A percentile compares a stretch with the other conserved stretches of the same genome.
These are phyloP conservation scores for Augiades crinisus DNA, from an alignment of 2,888 invertebrate genomes.

Conservation along the genomic window DNA sequence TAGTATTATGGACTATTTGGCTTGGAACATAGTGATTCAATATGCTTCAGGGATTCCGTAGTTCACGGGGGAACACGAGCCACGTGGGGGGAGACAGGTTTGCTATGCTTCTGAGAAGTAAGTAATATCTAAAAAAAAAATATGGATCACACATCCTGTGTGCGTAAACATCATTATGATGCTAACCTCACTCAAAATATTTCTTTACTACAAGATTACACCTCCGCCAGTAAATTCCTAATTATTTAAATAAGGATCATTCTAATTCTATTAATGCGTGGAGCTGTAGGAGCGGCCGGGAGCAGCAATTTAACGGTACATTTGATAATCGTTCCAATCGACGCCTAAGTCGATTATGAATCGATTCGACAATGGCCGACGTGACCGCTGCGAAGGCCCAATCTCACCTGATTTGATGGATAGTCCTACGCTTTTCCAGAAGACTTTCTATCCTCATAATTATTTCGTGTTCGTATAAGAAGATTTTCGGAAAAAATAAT, in stretches of 20 bases:
- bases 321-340: slow-evolving; percentile 37
- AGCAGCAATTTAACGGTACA: slow-evolving; percentile 41
- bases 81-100: too few species aligned
- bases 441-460: not conserved
- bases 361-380: slow-evolving; percentile 33
- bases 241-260: slow-evolving; percentile 19
- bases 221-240: not conserved
- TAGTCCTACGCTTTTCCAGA: not conserved
- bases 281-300: not conserved
- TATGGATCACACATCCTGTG: too few species aligned
- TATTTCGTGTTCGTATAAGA: too few species aligned
- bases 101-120: too few species aligned
- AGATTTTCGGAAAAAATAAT: too few species aligned
- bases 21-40: too few species aligned
- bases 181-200: not conserved
- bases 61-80: too few species aligned
- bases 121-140: too few species aligned
- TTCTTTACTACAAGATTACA: too few species aligned
- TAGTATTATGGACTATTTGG: too few species aligned
- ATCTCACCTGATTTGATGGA: not conserved
- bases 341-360: slow-evolving; percentile 39
- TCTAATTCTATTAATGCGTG: slow-evolving; percentile 10
- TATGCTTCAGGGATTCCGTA: too few species aligned
- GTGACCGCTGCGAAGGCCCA: not conserved
- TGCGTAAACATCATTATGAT: too few species aligned